Evolutionary conservation across 2,888 invertebrate species (phyloP).

Genomic region (Isoperla grammatica): DNA sequence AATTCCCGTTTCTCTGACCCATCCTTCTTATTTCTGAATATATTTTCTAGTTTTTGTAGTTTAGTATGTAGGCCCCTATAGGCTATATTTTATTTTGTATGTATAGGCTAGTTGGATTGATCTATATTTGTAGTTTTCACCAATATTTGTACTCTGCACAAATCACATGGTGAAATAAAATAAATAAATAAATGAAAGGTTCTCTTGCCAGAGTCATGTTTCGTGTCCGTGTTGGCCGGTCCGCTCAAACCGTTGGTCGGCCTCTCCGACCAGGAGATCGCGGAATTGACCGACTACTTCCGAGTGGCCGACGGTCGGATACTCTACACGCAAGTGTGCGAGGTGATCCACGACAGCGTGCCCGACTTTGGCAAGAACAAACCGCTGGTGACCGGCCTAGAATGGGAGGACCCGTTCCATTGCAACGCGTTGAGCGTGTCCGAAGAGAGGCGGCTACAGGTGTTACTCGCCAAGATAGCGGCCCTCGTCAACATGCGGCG

Average conservation of each 20-base stretch:
- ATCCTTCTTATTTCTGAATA: no score
- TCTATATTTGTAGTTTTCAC: neutral
- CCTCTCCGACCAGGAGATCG: slow-evolving; percentile 64
- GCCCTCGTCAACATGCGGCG: slow-evolving; percentile 51
- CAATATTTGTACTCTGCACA: no score
- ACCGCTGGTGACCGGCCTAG: slow-evolving; percentile 50
- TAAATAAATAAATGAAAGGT: no score
- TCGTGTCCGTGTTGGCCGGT: slow-evolving; percentile 63
- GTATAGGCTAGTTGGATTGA: neutral
- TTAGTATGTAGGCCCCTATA: no score
- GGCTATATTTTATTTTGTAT: no score
- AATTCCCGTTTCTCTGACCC: no score
- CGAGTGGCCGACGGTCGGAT: slow-evolving; percentile 72
- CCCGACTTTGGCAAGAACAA: slow-evolving; percentile 47
- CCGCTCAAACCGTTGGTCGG: slow-evolving; percentile 62
- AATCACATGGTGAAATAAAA: no score
- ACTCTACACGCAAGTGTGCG: slow-evolving; percentile 67
- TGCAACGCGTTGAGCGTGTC: slow-evolving; percentile 57
- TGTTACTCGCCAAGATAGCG: slow-evolving; percentile 69
- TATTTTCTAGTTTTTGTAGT: no score
- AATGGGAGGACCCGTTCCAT: slow-evolving; percentile 67
- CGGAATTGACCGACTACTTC: slow-evolving; percentile 71
- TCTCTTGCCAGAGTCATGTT: slow-evolving; percentile 65
- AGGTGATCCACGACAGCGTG: slow-evolving; percentile 62
- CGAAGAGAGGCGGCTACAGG: slow-evolving; percentile 61